Percentiles rank a stretch among this genome's conserved stretches.
phyloP scores from a whole-genome alignment of 2,113 vertebrate species.

The Rynchops niger region DNA sequence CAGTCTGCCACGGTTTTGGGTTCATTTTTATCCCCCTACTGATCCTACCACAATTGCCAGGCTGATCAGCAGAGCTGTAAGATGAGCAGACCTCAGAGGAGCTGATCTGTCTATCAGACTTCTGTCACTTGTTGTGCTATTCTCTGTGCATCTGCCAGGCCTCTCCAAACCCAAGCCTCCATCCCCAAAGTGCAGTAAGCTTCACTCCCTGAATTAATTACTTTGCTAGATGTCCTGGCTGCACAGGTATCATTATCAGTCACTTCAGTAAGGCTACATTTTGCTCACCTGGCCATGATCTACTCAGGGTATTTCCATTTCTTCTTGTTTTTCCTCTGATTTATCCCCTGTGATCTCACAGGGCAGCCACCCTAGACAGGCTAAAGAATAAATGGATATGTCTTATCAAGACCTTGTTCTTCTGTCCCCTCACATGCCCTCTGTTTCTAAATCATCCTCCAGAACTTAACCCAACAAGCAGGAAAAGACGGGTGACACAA shows the following conservation, averaged over 20 bases:
- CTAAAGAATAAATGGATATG: background rate
- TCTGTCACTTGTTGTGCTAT: background rate
- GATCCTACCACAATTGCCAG: background rate
- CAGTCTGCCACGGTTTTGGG: slow-evolving; percentile 1
- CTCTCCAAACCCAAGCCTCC: background rate
- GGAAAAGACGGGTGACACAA: background rate
- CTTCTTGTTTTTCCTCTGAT: background rate
- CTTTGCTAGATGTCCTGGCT: background rate
- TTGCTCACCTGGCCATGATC: background rate
- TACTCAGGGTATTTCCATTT: background rate
- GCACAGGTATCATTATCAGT: background rate
- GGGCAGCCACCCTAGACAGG: background rate
- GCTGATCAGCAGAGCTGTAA: background rate
- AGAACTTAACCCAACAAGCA: background rate
- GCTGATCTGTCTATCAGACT: slow-evolving; percentile 9
- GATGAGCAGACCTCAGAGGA: background rate
- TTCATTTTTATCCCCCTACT: slow-evolving; percentile 1
- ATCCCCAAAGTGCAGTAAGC: background rate
- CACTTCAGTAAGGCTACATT: background rate
- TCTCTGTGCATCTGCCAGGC: background rate
- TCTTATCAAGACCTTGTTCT: background rate
- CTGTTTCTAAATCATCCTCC: background rate
- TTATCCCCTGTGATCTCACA: background rate
- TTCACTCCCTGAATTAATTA: background rate
- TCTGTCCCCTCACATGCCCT: background rate